These are phyloP conservation scores for Rhagonycha lutea DNA, from an alignment of 2,888 invertebrate species.

Conservation along the genomic window DNA sequence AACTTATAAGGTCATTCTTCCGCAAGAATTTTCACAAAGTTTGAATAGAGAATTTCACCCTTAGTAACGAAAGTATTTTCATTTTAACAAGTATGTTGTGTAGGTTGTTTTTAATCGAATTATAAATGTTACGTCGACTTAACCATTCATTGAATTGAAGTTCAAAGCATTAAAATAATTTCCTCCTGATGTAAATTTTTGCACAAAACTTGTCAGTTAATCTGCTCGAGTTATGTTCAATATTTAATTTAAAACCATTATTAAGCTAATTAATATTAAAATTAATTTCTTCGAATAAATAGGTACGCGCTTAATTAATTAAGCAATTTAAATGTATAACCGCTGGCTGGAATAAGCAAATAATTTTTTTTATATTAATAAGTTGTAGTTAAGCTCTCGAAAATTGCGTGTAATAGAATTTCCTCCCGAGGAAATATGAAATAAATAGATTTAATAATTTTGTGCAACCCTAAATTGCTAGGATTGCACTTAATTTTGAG, in stretches of 20 bases:
- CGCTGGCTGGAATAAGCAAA: not conserved
- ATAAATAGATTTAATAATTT: not conserved
- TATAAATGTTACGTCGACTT: not conserved
- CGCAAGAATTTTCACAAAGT: not conserved
- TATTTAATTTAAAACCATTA: not conserved
- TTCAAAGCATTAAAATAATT: not conserved
- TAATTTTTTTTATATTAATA: not conserved
- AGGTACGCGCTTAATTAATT: not conserved
- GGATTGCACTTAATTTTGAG: not conserved
- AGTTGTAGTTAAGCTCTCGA: not conserved
- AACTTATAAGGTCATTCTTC: not conserved
- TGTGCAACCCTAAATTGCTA: not conserved
- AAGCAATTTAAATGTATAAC: not conserved
- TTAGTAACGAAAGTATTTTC: not conserved
- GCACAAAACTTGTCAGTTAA: not conserved
- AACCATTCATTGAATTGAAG: not conserved
- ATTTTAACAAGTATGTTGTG: not conserved
- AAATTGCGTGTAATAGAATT: not conserved
- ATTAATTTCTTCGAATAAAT: not conserved
- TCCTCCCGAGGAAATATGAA: not conserved
- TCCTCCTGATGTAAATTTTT: not conserved
- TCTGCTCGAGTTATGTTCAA: not conserved
- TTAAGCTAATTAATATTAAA: not conserved
- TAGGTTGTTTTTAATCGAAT: not conserved
- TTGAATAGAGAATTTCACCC: not conserved